phyloP scores from a whole-genome alignment of 2,888 invertebrate species.

The Entomobrya multifasciata region DNA sequence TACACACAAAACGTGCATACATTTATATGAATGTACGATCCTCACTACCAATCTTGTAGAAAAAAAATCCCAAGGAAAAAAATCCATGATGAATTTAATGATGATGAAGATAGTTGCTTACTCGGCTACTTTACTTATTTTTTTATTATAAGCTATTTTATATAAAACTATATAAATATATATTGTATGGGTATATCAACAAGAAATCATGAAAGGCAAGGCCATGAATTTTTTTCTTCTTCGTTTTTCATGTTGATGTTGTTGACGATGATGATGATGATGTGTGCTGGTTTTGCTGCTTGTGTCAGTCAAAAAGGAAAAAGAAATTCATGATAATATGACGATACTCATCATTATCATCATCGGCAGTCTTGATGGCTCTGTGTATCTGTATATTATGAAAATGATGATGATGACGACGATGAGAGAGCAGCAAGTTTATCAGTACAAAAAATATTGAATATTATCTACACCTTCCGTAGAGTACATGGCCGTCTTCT shows the following conservation, averaged over 20 bases:
- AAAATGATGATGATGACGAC: slow-evolving; percentile 15
- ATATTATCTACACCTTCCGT: neutral
- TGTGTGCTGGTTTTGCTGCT: slow-evolving; percentile 49
- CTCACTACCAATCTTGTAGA: too few species aligned
- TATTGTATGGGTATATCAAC: slow-evolving; percentile 6
- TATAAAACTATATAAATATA: neutral
- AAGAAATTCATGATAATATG: slow-evolving; percentile 16
- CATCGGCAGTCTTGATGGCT: too few species aligned
- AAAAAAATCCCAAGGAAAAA: slow-evolving; percentile 16
- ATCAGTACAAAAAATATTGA: neutral
- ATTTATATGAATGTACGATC: neutral
- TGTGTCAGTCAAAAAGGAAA: slow-evolving; percentile 37
- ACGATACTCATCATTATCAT: slow-evolving; percentile 22
- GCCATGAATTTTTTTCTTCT: slow-evolving; percentile 30
- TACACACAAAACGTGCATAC: too few species aligned
- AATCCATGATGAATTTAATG: slow-evolving; percentile 65
- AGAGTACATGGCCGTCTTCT: slow-evolving; percentile 20
- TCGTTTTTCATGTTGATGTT: neutral
- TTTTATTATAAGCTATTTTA: slow-evolving; percentile 3
- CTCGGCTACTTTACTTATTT: slow-evolving; percentile 65
- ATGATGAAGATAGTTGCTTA: slow-evolving; percentile 61
- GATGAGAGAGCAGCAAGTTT: neutral
- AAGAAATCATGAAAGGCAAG: slow-evolving; percentile 53
- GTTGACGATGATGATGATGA: slow-evolving; percentile 13
- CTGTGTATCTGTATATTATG: neutral